Conservation (phyloP, 1,140 invertebrate species). For the Telenomus remus region DNA sequence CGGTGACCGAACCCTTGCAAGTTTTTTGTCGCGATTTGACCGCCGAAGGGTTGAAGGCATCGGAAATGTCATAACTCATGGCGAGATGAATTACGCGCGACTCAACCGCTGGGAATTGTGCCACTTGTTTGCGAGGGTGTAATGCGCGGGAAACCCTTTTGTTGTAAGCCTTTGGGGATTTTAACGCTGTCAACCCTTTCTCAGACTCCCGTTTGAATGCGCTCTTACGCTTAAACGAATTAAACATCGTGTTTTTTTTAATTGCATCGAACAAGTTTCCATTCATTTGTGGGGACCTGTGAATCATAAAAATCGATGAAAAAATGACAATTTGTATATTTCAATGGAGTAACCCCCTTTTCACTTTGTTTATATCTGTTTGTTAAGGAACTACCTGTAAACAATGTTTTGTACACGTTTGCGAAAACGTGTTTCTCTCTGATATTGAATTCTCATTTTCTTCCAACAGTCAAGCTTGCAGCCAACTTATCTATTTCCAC, state of each 20-base stretch:
- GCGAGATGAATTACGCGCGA: conserved; percentile 49
- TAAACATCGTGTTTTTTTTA: neutral
- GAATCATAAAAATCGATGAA: too few species aligned
- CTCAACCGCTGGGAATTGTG: conserved; percentile 61
- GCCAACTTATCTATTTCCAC: too few species aligned
- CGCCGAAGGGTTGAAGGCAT: conserved; percentile 56
- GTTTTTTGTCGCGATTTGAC: conserved; percentile 44
- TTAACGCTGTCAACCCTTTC: conserved; percentile 21
- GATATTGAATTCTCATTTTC: too few species aligned
- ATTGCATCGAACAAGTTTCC: neutral
- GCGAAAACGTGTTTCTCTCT: too few species aligned
- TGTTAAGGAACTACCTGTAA: too few species aligned
- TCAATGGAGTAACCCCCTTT: too few species aligned
- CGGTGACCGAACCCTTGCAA: conserved; percentile 16
- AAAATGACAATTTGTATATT: too few species aligned
- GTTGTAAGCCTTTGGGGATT: conserved; percentile 45
- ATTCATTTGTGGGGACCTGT: too few species aligned
- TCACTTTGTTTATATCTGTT: too few species aligned
- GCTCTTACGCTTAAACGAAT: conserved; percentile 25
- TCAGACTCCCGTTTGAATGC: conserved; percentile 4
- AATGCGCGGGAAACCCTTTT: conserved; percentile 63
- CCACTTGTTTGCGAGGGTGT: conserved; percentile 60
- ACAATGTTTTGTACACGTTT: too few species aligned
- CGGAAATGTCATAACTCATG: conserved; percentile 68
- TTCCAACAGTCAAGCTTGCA: too few species aligned